phyloP scores from a whole-genome alignment of 1,140 invertebrate species.

The Ips typographus region DNA sequence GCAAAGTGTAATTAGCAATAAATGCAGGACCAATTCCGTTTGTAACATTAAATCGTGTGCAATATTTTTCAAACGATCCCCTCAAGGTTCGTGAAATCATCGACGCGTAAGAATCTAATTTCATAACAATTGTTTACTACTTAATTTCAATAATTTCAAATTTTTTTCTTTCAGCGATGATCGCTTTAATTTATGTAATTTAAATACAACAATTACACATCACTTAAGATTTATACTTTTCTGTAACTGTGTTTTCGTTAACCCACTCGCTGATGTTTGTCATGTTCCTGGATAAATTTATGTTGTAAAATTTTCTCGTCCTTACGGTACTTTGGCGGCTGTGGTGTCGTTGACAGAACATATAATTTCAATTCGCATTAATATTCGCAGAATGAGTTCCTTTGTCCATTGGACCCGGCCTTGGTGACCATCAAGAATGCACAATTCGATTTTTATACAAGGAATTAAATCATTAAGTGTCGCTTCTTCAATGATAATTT shows the following conservation, averaged over 20 bases:
- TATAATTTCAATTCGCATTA: slow-evolving; percentile 26
- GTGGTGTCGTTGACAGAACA: slow-evolving; percentile 32
- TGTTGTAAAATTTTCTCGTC: not conserved
- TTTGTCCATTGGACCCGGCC: slow-evolving; percentile 27
- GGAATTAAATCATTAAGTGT: slow-evolving; percentile 4
- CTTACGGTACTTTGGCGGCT: slow-evolving; percentile 17
- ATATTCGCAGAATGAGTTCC: slow-evolving; percentile 25
- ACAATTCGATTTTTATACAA: slow-evolving; percentile 15
- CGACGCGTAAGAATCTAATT: slow-evolving; percentile 5
- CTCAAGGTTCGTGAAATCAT: slow-evolving; percentile 23
- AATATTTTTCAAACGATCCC: slow-evolving; percentile 5
- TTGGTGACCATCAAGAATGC: slow-evolving; percentile 29
- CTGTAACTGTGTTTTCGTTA: too few relatives aligned
- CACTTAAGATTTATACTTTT: too few relatives aligned
- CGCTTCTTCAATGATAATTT: slow-evolving; percentile 10
- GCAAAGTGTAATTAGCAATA: not conserved
- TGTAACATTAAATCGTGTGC: not conserved
- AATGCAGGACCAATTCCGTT: not conserved
- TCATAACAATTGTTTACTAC: slow-evolving; percentile 6
- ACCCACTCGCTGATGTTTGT: too few relatives aligned
- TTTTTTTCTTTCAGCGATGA: too few relatives aligned
- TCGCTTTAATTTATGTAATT: too few relatives aligned
- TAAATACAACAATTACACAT: too few relatives aligned
- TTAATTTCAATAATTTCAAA: not conserved
- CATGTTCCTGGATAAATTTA: not conserved